phyloP scores from a whole-genome alignment of 2,888 invertebrate genomes.

The Frankliniella fusca region DNA sequence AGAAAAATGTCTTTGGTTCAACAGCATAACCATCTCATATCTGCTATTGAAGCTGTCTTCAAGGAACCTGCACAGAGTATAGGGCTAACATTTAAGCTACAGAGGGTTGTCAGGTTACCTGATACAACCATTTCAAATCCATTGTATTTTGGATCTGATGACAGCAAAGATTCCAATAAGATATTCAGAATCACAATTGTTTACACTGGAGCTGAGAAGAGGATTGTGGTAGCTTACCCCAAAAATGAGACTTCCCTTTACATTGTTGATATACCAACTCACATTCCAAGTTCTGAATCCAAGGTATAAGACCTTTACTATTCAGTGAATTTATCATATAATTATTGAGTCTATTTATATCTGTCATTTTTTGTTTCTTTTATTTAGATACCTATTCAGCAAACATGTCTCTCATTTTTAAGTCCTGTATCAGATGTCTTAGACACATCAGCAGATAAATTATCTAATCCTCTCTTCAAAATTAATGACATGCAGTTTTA shows the following conservation, averaged over 20 bases:
- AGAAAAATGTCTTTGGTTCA: slow-evolving; percentile 74
- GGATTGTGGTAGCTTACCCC: background rate
- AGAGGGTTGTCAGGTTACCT: slow-evolving; percentile 49
- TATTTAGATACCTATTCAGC: background rate
- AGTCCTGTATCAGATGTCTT: background rate
- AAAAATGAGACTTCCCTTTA: slow-evolving; percentile 4
- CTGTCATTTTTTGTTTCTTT: too few species aligned
- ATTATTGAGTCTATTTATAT: too few species aligned
- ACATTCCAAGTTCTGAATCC: background rate
- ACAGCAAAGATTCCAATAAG: background rate
- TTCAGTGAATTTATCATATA: too few species aligned
- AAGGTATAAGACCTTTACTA: background rate
- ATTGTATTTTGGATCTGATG: background rate
- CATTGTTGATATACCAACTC: background rate
- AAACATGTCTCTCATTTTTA: background rate
- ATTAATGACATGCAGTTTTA: slow-evolving; percentile 74
- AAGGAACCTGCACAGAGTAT: slow-evolving; percentile 61
- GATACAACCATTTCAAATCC: background rate
- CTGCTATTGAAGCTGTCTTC: slow-evolving; percentile 33
- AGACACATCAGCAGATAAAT: slow-evolving; percentile 32
- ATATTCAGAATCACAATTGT: slow-evolving; percentile 13
- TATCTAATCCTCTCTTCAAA: slow-evolving; percentile 38
- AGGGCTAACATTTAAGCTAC: slow-evolving; percentile 57
- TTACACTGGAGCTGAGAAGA: background rate
- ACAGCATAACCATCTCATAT: slow-evolving; percentile 66